These are phyloP conservation scores for Lithobates pipiens DNA, from an alignment of 2,797 vertebrate genomes.

Conservation along the genomic window DNA sequence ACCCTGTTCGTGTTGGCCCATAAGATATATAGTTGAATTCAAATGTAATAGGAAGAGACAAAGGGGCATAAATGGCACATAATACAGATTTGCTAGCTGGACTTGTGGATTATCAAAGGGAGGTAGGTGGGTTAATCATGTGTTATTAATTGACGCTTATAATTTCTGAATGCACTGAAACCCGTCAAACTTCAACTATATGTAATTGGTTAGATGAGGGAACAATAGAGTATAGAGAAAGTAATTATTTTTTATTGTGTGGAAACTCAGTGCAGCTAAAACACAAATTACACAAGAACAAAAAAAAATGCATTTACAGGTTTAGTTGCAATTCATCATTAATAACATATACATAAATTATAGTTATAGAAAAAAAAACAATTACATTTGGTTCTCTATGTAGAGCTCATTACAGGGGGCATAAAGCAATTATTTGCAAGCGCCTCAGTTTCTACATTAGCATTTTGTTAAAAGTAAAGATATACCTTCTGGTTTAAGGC, in stretches of 20 bases:
- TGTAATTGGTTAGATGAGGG: conserved; percentile 3
- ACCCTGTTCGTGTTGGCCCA: background rate
- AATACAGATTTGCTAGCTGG: too few relatives aligned
- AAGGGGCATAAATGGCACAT: background rate
- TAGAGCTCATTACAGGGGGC: too few relatives aligned
- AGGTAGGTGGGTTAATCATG: conserved; percentile 6
- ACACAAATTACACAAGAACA: background rate
- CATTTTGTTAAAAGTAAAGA: too few relatives aligned
- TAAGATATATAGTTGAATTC: background rate
- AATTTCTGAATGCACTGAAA: conserved; percentile 8
- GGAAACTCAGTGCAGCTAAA: background rate
- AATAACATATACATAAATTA: too few relatives aligned
- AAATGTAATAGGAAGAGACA: background rate
- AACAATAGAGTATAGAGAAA: background rate
- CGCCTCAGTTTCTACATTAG: too few relatives aligned
- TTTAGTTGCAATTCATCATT: too few relatives aligned
- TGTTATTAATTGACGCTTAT: background rate
- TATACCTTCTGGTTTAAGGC: too few relatives aligned
- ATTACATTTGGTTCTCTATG: too few relatives aligned
- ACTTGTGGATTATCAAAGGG: background rate
- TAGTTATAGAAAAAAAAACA: too few relatives aligned
- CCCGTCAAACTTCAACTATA: background rate
- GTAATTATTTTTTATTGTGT: conserved; percentile 11
- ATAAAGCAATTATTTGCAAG: too few relatives aligned
- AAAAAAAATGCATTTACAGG: too few relatives aligned